phyloP scores from a whole-genome alignment of 2,888 invertebrate species.

The Dryadula phaetusa region DNA sequence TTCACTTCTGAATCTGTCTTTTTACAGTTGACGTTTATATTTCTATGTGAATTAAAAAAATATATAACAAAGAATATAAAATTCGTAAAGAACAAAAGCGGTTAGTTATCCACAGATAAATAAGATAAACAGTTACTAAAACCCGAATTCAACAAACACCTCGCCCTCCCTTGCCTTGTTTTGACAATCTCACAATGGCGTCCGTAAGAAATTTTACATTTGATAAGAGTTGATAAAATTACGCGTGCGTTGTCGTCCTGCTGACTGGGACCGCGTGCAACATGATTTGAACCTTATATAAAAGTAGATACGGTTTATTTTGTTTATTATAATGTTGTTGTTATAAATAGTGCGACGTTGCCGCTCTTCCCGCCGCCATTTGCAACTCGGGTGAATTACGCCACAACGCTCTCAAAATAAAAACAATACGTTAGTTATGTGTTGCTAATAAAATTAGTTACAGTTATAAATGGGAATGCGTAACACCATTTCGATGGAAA shows the following conservation, averaged over 20 bases:
- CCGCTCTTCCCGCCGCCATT: constrained; percentile 67
- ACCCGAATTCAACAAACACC: neutral
- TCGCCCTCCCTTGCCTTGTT: constrained; percentile 29
- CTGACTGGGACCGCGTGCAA: constrained; percentile 33
- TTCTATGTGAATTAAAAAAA: neutral
- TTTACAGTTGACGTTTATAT: no score
- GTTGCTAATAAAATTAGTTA: constrained; percentile 58
- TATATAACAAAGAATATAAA: neutral
- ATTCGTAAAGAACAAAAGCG: neutral
- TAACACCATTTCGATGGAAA: constrained; percentile 7
- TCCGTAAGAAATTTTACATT: constrained; percentile 38
- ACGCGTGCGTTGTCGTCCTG: constrained; percentile 71
- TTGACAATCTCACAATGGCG: constrained; percentile 31
- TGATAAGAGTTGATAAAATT: constrained; percentile 72
- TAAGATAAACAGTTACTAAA: constrained; percentile 3
- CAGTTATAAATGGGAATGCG: constrained; percentile 31
- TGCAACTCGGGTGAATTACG: constrained; percentile 75
- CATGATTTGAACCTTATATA: neutral
- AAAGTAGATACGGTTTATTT: constrained; percentile 10
- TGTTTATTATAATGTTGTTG: neutral
- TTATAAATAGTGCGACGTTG: constrained; percentile 59
- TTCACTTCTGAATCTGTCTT: no score
- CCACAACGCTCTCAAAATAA: constrained; percentile 75
- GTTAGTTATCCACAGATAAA: neutral
- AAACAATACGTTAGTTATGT: constrained; percentile 69